phyloP scores from a whole-genome alignment of 1,140 invertebrate genomes.

The Papilio machaon region DNA sequence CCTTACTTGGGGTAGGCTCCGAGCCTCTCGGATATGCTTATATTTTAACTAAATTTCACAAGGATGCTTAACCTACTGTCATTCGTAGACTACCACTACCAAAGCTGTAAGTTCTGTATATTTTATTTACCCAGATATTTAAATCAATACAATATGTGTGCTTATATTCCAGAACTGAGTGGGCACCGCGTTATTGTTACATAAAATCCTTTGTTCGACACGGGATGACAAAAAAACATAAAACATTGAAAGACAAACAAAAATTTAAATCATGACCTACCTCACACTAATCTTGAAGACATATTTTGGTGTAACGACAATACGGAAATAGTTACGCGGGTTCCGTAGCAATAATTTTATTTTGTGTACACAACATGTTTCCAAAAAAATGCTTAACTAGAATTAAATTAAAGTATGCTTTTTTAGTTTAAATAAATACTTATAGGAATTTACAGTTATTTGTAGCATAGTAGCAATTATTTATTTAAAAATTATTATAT shows the following conservation, averaged over 20 bases:
- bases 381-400: not conserved
- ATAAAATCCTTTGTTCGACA: constrained; percentile 35
- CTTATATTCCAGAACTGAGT: constrained; percentile 31
- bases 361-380: not conserved
- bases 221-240: constrained; percentile 31
- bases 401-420: not conserved
- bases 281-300: constrained; percentile 37
- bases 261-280: constrained; percentile 40
- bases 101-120: not conserved
- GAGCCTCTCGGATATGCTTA: no score
- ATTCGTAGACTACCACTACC: not conserved
- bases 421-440: no score
- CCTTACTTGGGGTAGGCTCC: no score
- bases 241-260: constrained; percentile 36
- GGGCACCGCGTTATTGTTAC: constrained; percentile 32
- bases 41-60: no score
- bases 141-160: not conserved
- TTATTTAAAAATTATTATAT: no score
- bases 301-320: constrained; percentile 32
- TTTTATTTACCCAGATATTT: not conserved
- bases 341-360: constrained; percentile 10
- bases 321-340: not conserved
- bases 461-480: no score
- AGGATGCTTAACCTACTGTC: no score
- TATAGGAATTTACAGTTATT: no score